These are phyloP conservation scores for Papilio helenus DNA, from an alignment of 1,140 invertebrate genomes.

Conservation along the genomic window DNA sequence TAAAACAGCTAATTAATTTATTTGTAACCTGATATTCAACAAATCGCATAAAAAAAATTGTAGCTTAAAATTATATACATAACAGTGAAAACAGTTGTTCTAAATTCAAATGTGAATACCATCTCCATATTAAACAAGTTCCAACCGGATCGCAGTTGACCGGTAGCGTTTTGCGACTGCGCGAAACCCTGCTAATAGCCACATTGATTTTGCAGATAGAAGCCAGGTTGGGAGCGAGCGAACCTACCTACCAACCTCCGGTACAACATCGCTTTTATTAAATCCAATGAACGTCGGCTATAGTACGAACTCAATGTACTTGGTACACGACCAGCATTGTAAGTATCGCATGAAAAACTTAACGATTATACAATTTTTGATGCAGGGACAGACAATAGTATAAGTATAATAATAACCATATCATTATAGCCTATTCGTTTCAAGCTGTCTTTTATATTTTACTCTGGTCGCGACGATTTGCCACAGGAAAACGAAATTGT, in stretches of 20 bases:
- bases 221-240: constrained; percentile 72
- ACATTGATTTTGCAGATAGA: constrained; percentile 83
- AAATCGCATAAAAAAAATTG: not conserved
- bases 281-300: constrained; percentile 25
- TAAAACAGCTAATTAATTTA: not conserved
- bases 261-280: constrained; percentile 36
- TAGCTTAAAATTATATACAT: constrained; percentile 35
- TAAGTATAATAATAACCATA: constrained; percentile 71
- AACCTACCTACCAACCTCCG: constrained; percentile 65
- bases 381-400: constrained; percentile 51
- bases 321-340: constrained; percentile 22
- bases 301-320: not conserved
- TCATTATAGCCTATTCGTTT: constrained; percentile 68
- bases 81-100: constrained; percentile 22
- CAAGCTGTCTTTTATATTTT: constrained; percentile 62
- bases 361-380: constrained; percentile 41
- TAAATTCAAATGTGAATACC: constrained; percentile 43
- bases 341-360: not conserved
- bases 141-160: constrained; percentile 56
- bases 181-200: constrained; percentile 81
- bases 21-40: constrained; percentile 17
- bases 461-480: constrained; percentile 65
- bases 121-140: constrained; percentile 55
- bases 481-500: constrained; percentile 60
- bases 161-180: constrained; percentile 79